phyloP scores from a whole-genome alignment of 2,797 vertebrate genomes.

The Anguilla anguilla region DNA sequence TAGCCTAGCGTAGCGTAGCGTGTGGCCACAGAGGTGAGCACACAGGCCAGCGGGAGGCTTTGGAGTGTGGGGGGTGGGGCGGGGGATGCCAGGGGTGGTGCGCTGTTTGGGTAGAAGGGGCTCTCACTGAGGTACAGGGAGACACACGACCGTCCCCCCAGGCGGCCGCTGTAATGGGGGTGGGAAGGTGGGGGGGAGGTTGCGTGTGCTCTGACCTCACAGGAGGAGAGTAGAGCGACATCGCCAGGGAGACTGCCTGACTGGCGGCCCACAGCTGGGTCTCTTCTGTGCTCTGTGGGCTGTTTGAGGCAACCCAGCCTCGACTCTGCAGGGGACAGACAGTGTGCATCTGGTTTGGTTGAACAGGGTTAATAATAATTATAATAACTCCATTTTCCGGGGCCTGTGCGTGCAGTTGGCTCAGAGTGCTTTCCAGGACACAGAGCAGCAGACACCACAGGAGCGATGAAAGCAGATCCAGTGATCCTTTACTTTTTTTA shows the following conservation, averaged over 20 bases:
- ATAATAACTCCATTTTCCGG: background rate
- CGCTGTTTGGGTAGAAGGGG: slow-evolving; percentile 23
- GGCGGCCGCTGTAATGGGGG: slow-evolving; percentile 11
- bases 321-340: background rate
- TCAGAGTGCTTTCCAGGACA: background rate
- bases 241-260: background rate
- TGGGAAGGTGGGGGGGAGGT: too few species aligned
- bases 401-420: background rate
- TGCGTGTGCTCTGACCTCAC: background rate
- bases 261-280: background rate
- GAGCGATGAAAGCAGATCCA: background rate
- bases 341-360: background rate
- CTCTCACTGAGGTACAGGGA: background rate
- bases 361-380: slow-evolving; percentile 1
- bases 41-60: background rate
- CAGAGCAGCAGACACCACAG: background rate
- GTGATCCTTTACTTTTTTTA: background rate
- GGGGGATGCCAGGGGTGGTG: background rate
- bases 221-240: background rate
- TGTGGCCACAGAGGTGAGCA: background rate
- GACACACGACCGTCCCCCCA: background rate
- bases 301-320: background rate
- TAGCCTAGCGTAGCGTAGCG: background rate
- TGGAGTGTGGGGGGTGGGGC: background rate
- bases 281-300: background rate